phyloP scores from a whole-genome alignment of 2,113 vertebrate species.

The Campylorhamphus procurvoides region DNA sequence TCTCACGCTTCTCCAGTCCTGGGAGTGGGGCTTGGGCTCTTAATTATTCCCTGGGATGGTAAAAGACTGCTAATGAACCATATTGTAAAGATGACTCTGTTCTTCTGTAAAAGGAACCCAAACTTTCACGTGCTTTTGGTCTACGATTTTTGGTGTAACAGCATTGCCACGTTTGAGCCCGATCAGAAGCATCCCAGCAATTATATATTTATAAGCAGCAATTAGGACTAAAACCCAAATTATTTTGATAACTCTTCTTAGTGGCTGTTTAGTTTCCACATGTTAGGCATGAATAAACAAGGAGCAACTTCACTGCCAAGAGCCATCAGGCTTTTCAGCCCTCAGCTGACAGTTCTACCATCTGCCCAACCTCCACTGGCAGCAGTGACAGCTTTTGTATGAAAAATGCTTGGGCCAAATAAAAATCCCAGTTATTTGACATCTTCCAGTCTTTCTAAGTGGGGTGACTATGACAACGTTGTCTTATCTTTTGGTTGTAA shows the following conservation, averaged over 20 bases:
- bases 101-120: not conserved
- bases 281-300: constrained; percentile 70
- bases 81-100: not conserved
- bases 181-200: not conserved
- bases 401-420: constrained; percentile 45
- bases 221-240: not conserved
- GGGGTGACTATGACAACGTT: not conserved
- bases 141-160: constrained; percentile 17
- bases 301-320: constrained; percentile 37
- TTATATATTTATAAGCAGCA: constrained; percentile 12
- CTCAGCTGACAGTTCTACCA: constrained; percentile 47
- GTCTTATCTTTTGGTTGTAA: not conserved
- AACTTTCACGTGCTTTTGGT: not conserved
- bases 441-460: constrained; percentile 31
- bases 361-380: constrained; percentile 57
- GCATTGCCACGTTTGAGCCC: not conserved
- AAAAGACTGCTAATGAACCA: not conserved
- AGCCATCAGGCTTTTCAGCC: constrained; percentile 44
- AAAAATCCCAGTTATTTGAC: constrained; percentile 1
- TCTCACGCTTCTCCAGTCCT: constrained; percentile 69
- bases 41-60: constrained; percentile 80
- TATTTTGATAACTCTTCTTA: constrained; percentile 27
- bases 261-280: constrained; percentile 52
- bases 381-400: constrained; percentile 26
- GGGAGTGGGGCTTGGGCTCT: constrained; percentile 55